Evolutionary conservation across 1,140 invertebrate genomes (phyloP), one percentile per base, ranked within the genome.

Genomic region (Muscidifurax raptorellus): DNA sequence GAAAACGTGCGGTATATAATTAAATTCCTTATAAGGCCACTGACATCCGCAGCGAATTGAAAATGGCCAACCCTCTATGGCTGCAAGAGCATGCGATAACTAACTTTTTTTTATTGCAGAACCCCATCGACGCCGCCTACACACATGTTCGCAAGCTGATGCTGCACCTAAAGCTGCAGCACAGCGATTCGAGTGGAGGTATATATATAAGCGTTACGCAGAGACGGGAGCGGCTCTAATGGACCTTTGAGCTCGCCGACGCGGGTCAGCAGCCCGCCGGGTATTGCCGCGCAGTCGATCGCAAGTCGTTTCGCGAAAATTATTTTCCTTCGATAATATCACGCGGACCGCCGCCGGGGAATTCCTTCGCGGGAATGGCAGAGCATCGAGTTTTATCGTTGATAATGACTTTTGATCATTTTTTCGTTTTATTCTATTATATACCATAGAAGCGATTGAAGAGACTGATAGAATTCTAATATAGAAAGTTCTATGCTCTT

Each of bases 281-380:
- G 59, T 80, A 69, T 69, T 69, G 36, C 28, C 66, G 15, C 66
- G 66, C 66, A 71, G 13, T 44, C 80, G 67, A 71, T 80, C 25
- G 52, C 52, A 59, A 69, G 79, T 71, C 66, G 67, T 80, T 80
- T 59, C 25, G 30, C 22, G 69, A 81, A 81, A 81, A 81, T 81
- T 81, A 81, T 81, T 74, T 74, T 74, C 69, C 44, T 30, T 74
- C 80, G 15, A 74, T 72, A 59, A 59, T 59, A 59, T 59, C 52
- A n/a, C 52, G 15, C 52, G 52, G 6, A 59, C 52, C 52, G 52
- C 52, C 52, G 22, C 52, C 6, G 79, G 66, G 28, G 9, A 67
- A 80, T 80, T 80, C 15, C 13, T 52, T 30, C 66, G 25, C 27
- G 40, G 67, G 32, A 25, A 81, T 81, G 36, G 69, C 72, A n/a